phyloP scores from a whole-genome alignment of 1,140 invertebrate genomes.

The Drosophila tristis region DNA sequence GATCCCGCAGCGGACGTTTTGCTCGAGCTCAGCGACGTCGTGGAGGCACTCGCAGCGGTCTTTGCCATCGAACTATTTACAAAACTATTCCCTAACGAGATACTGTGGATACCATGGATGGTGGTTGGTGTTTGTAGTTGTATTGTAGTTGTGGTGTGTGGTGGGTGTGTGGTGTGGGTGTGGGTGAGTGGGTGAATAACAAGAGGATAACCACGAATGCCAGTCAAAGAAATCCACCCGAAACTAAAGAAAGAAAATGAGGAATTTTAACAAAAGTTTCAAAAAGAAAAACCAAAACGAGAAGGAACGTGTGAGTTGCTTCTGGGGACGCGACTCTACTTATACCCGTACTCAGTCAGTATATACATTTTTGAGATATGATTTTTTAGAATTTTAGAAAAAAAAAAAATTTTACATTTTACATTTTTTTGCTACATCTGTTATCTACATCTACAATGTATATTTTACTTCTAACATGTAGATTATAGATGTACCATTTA shows the following conservation, averaged over 20 bases:
- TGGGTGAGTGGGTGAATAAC: conserved; percentile 23
- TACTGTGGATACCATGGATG: conserved; percentile 56
- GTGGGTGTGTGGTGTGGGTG: conserved; percentile 4
- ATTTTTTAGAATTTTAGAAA: too few species aligned
- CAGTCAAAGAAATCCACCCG: conserved; percentile 64
- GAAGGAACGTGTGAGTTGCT: too few species aligned
- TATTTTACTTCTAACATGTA: too few species aligned
- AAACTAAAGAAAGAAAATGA: conserved; percentile 61
- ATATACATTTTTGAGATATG: too few species aligned
- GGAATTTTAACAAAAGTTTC: conserved; percentile 45
- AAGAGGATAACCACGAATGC: conserved; percentile 51
- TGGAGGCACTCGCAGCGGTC: conserved; percentile 57
- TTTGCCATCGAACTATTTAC: conserved; percentile 81
- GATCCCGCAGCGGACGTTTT: conserved; percentile 55
- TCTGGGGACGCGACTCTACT: too few species aligned
- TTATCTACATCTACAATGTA: too few species aligned
- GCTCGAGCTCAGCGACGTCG: conserved; percentile 40
- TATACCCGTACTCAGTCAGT: too few species aligned
- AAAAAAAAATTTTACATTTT: too few species aligned
- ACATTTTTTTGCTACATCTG: too few species aligned
- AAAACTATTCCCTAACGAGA: conserved; percentile 83
- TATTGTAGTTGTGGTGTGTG: too few species aligned
- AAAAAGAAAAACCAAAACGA: conserved; percentile 38
- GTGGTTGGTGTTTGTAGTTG: conserved; percentile 7
- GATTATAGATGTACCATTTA: too few species aligned